Base-by-base conservation (phyloP, 2,888 invertebrate species). In the Ophion ventricosus region DNA sequence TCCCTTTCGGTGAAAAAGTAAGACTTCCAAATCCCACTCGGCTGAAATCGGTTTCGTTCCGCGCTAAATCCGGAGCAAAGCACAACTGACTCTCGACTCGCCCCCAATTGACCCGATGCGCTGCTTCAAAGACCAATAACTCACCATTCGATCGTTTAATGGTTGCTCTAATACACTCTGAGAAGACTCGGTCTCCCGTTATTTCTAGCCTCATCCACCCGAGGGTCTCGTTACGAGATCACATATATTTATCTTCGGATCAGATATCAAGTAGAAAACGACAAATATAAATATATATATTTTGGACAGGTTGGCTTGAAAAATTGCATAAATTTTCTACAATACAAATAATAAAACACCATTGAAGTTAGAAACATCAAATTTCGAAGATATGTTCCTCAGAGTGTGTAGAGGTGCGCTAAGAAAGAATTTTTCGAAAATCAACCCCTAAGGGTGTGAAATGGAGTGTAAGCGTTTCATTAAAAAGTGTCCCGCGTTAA, bases 91-190 rank as follows among this genome's bases (percentile, higher is more conserved):
- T 49, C 35, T 54, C 40, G 26, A 43, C 73, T 49, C 5, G 23
- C 5, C 69, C 49, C 63, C 35, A 54, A 82, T 79, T 73, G 75
- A 73, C 76, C 75, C 57, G 72, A 25, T 29, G 69, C 64, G 66
- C 69, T 64, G 66, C 56, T 77, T 81, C 67, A 26, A 82, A 78
- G 73, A 64, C 59, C 74, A 76, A 82, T 83, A 83, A 82, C 66
- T 85, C 74, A 80, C 80, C 67, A 74, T 77, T 67, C 66, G 72
- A 25, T 76, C 63, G 66, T 67, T 72, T 66, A 73, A 80, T 76
- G 64, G 83, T 64, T 20, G 40, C 77, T 73, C 69, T 63, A 79
- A 83, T 83, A 75, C 70, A 72, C 70, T 64, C 49, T 43, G 43
- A 26, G 26, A 40, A 54, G 66, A 49, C 14, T 66, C 64, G 35